Evolutionary conservation across 2,113 vertebrate genomes (phyloP).

Genomic region (Tonatia bakeri): DNA sequence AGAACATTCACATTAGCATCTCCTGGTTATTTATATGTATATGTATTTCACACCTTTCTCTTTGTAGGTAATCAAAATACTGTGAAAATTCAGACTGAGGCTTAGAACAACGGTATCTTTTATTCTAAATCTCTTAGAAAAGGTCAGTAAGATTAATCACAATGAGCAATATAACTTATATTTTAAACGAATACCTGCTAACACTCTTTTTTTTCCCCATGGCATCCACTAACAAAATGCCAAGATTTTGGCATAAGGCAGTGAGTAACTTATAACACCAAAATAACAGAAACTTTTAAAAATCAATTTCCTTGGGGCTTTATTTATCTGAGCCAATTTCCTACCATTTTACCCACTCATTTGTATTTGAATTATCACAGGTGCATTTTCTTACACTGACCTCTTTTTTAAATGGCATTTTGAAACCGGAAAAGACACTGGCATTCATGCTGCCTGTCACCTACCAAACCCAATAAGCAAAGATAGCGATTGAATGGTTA

Average conservation of each 20-base stretch:
- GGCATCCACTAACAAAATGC: neutral
- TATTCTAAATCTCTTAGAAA: neutral
- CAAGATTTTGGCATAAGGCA: neutral
- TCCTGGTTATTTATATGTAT: neutral
- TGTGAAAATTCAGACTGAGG: neutral
- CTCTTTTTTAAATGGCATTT: neutral
- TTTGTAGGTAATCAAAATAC: slow-evolving; percentile 35
- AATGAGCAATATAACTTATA: neutral
- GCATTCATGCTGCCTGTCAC: too few relatives aligned
- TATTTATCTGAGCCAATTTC: slow-evolving; percentile 27
- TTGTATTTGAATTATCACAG: neutral
- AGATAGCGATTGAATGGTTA: too few relatives aligned
- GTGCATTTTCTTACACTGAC: neutral
- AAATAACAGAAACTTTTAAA: neutral
- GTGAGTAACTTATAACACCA: neutral
- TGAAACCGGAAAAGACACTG: too few relatives aligned
- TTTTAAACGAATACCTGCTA: slow-evolving; percentile 37
- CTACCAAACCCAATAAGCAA: too few relatives aligned
- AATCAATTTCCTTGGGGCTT: neutral
- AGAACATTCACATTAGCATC: slow-evolving; percentile 6
- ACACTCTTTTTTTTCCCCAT: neutral
- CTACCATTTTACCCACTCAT: neutral
- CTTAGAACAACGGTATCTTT: neutral
- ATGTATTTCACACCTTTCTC: neutral
- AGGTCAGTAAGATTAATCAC: neutral